These are phyloP conservation scores for Cladorhizidae sp. DNA, from an alignment of 37 sponge, comb jelly and placozoan genomes.

Conservation along the genomic window DNA sequence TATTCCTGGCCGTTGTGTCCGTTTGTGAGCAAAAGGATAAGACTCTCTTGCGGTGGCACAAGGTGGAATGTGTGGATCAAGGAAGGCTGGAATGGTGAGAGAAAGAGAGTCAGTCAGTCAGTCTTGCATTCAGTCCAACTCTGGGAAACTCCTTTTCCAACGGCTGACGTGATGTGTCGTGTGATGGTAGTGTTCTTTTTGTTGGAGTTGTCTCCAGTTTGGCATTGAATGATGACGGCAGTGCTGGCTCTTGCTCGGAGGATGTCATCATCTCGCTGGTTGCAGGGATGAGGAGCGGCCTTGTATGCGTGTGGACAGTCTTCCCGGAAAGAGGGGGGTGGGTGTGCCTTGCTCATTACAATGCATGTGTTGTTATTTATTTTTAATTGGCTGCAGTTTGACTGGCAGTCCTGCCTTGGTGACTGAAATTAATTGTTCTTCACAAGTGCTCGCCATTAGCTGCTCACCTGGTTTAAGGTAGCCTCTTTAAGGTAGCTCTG, in stretches of 20 bases:
- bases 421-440: not conserved
- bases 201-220: not conserved
- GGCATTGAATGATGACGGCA: not conserved
- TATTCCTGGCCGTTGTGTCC: not conserved
- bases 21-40: not conserved
- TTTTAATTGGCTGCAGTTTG: not conserved
- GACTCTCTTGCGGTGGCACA: not conserved
- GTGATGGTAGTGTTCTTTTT: not conserved
- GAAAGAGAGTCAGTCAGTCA: not conserved
- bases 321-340: constrained; percentile 7
- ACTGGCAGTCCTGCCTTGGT: no score
- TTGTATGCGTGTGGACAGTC: constrained; percentile 7
- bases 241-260: not conserved
- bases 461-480: constrained; percentile 4
- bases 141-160: no score
- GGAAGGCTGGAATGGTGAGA: constrained; percentile 11
- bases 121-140: no score
- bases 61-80: not conserved
- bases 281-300: not conserved
- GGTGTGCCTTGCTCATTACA: not conserved
- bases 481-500: not conserved
- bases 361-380: not conserved
- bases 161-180: not conserved
- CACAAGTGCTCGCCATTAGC: not conserved
- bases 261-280: not conserved